Conservation (phyloP, 2,888 invertebrate species). For the Abscondita cerata region DNA sequence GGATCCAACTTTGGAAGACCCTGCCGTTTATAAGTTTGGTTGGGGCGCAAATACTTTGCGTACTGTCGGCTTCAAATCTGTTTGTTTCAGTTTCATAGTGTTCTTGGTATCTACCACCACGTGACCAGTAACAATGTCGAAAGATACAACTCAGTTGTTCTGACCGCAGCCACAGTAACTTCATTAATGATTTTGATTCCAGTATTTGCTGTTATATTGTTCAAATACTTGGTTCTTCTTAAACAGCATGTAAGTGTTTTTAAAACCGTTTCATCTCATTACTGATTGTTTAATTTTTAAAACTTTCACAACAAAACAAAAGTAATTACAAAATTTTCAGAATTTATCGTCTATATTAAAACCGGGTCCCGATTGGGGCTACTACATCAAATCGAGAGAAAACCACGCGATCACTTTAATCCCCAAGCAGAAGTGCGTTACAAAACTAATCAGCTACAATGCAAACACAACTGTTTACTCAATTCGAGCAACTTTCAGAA, state of each 20-base stretch:
- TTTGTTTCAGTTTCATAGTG: conserved; percentile 27
- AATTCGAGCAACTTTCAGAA: conserved; percentile 28
- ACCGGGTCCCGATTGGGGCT: conserved; percentile 31
- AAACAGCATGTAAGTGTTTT: conserved; percentile 30
- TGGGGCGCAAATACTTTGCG: neutral
- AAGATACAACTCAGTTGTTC: no score
- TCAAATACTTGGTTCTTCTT: conserved; percentile 32
- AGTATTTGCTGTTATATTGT: conserved; percentile 25
- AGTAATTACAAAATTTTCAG: conserved; percentile 15
- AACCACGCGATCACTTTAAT: conserved; percentile 27
- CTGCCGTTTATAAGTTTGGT: conserved; percentile 32
- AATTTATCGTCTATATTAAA: conserved; percentile 18
- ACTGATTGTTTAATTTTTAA: no score
- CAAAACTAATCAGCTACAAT: conserved; percentile 21
- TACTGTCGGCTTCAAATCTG: no score
- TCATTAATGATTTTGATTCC: conserved; percentile 27
- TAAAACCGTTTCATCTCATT: neutral
- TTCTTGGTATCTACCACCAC: conserved; percentile 14
- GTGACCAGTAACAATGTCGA: no score
- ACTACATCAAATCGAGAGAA: conserved; percentile 11
- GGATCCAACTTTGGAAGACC: conserved; percentile 31
- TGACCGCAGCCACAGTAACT: neutral
- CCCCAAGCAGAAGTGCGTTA: conserved; percentile 32
- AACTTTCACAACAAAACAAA: no score
- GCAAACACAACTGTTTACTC: conserved; percentile 27